Evolutionary conservation across 1,140 invertebrate genomes (phyloP), one percentile per base, ranked within the genome.

Genomic region (Hestina assimilis): DNA sequence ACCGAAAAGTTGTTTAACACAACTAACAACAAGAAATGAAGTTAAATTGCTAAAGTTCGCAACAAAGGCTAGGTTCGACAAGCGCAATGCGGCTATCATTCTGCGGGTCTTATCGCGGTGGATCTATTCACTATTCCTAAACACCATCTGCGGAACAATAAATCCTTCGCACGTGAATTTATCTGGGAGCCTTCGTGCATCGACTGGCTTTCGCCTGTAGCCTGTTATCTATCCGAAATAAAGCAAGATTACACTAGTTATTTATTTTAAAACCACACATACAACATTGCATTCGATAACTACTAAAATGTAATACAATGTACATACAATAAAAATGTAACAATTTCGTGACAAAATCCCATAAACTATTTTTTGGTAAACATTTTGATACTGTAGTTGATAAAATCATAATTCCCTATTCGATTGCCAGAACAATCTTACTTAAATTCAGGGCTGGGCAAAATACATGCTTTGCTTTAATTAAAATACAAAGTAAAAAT

Each of bases 61-160:
- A 9, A 38, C 33, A 23, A 24, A 50, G 29, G 33, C 23, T 6
- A 5, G 23, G 38, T 48, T 43, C 38, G 46, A 43, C 52, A 29
- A 41, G 45, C 35, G 35, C 35, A 50, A 31, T 42, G 23, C 31
- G 29, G 48, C 42, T 59, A 53, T 59, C 57, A 46, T 33, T 45
- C 46, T 7, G 29, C 23, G 47, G 24, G 40, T 23, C 14, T 52
- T 52, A 46, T 52, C 41, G 17, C 31, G 9, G 41, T 55, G 51
- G 43, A 50, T 58, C 57, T 59, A 59, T 53, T 59, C 41, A 52
- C 57, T 52, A 59, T 52, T 51, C 48, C 48, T 59, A 59, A 59
- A 59, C 57, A 59, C 42, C 29, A 43, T 59, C 50, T 43, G 57
- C 41, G 57, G 47, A 41, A 46, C 57, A 38, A 59, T 59, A 59